Base-by-base conservation (phyloP, 2,113 vertebrate genomes). In the Sebastes fasciatus region DNA sequence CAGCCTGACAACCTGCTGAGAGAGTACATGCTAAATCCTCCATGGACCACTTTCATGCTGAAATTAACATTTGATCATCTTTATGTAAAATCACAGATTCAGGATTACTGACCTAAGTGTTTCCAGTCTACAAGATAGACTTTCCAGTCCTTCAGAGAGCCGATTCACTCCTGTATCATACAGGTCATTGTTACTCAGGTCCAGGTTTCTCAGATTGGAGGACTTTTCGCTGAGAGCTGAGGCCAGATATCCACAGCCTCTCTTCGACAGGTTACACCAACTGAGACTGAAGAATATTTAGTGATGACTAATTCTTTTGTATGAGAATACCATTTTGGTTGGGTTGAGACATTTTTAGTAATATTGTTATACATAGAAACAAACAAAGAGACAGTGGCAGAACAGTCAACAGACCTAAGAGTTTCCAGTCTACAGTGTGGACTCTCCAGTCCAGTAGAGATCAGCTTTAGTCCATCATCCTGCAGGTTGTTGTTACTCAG, bases 1-100 rank as follows among this genome's bases (percentile, higher is more conserved):
- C 77, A 80, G 58, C 77, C 77, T 21, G 77, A 79, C 34, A 79
- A 34, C 12, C 57, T 60, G 21, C 57, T 6, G 6, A 60, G 21
- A 60, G 11, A 60, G 34, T 34, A 57, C 60, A 61, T 17, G 60
- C n/a, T 60, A 1, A 46, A 26, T 26, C 8, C n/a, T n/a, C 55
- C 55, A 23, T 5, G 9, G 55, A 57, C n/a, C 55, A 57, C 55
- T 57, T 57, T 57, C n/a, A 21, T 21, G 9, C 55, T 57, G 19
- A n/a, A 11, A 12, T 57, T 21, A 57, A 57, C 9, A n/a, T 21
- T 57, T 21, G 9, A 57, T 57, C 11, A 57, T 2, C 55, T 57
- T 4, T 21, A n/a, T 5, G 55, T 57, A 21, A 57, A 57, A 19
- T 14, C 6, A 5, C 19, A 60, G 23, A 13, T 61, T 61, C 26